phyloP scores from a whole-genome alignment of 2,797 vertebrate genomes.

The Saguinus oedipus region DNA sequence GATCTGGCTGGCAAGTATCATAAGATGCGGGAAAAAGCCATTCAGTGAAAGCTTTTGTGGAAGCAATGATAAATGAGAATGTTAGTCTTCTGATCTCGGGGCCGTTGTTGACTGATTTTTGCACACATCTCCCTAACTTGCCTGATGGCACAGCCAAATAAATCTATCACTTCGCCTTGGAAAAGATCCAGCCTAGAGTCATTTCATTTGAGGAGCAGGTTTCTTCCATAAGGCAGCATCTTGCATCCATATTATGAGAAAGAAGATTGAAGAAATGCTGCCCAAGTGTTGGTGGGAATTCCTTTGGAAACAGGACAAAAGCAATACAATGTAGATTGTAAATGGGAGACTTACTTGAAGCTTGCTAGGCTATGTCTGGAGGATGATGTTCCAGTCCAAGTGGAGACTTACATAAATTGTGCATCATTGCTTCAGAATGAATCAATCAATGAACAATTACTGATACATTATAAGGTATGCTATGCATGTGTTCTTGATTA shows the following conservation, averaged over 20 bases:
- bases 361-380: constrained; percentile 97
- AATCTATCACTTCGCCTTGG: constrained; percentile 97
- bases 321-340: constrained; percentile 99
- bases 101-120: constrained; percentile 97
- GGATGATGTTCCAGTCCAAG: constrained; percentile 97
- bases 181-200: constrained; percentile 98
- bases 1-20: too few relatives aligned
- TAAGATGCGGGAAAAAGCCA: too few relatives aligned
- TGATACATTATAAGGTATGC: constrained; percentile 99
- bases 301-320: constrained; percentile 98
- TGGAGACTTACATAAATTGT: constrained; percentile 98
- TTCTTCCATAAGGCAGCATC: constrained; percentile 97
- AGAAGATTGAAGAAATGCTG: constrained; percentile 98
- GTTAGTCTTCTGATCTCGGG: constrained; percentile 98
- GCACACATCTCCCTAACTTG: constrained; percentile 94
- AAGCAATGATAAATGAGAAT: constrained; percentile 95
- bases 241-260: constrained; percentile 98
- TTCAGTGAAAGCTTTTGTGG: too few relatives aligned
- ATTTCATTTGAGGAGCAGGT: constrained; percentile 99
- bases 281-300: constrained; percentile 98
- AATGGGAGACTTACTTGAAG: constrained; percentile 98
- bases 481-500: constrained; percentile 98
- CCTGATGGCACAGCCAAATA: constrained; percentile 96
- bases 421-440: constrained; percentile 98
- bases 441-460: constrained; percentile 97